Evolutionary conservation across 2,888 invertebrate species (phyloP).

Genomic region (Drosophila colorata): DNA sequence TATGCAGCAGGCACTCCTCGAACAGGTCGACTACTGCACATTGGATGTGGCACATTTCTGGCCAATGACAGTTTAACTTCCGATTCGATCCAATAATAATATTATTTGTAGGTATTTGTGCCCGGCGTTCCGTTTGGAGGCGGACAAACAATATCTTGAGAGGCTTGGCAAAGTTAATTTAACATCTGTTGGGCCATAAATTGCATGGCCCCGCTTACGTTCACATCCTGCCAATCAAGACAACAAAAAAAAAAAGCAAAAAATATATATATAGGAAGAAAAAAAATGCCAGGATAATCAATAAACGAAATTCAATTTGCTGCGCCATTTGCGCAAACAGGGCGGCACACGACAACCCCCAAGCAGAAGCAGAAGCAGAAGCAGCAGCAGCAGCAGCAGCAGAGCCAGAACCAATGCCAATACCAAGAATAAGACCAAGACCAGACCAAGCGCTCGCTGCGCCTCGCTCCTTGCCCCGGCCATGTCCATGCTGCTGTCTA

Average conservation of each 20-base stretch:
- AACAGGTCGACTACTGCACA: slow-evolving; percentile 7
- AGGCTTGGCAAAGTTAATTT: slow-evolving; percentile 69
- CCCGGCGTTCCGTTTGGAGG: slow-evolving; percentile 13
- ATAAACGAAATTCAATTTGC: slow-evolving; percentile 82
- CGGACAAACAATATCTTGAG: slow-evolving; percentile 40
- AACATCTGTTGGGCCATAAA: slow-evolving; percentile 72
- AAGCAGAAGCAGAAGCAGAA: slow-evolving; percentile 21
- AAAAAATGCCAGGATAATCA: slow-evolving; percentile 80
- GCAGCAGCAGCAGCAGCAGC: background rate
- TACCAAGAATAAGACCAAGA: slow-evolving; percentile 11
- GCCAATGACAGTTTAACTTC: background rate
- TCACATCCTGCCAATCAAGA: slow-evolving; percentile 16
- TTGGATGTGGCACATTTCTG: background rate
- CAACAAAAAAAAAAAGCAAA: slow-evolving; percentile 42
- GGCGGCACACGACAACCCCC: slow-evolving; percentile 32
- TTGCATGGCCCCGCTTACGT: slow-evolving; percentile 44
- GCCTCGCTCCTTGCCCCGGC: background rate
- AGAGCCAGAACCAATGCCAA: background rate
- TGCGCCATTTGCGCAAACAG: slow-evolving; percentile 81
- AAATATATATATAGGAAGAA: slow-evolving; percentile 45
- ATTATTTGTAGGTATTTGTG: background rate
- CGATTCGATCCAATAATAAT: slow-evolving; percentile 16
- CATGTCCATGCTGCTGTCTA: slow-evolving; percentile 13
- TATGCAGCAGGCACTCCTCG: background rate
- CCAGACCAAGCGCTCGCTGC: background rate